phyloP scores from a whole-genome alignment of 1,140 invertebrate genomes.

The Maniola jurtina region DNA sequence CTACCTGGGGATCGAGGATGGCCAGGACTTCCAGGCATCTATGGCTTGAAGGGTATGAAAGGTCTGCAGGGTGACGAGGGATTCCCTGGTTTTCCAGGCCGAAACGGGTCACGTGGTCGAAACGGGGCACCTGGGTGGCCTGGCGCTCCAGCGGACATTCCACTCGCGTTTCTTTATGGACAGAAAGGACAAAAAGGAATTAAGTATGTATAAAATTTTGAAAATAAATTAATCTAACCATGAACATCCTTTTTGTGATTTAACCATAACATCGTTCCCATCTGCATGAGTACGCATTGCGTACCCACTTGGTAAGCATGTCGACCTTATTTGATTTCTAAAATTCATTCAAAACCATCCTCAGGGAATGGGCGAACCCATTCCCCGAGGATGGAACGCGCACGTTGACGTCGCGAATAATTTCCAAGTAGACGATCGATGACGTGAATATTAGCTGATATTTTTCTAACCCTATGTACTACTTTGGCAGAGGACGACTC shows the following conservation, averaged over 20 bases:
- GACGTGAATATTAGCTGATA: too few relatives aligned
- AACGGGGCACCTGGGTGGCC: constrained; percentile 81
- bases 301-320: too few relatives aligned
- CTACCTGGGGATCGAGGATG: constrained; percentile 83
- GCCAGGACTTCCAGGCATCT: constrained; percentile 77
- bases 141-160: constrained; percentile 42
- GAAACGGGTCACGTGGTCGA: constrained; percentile 64
- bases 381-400: too few relatives aligned
- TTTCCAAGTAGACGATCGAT: too few relatives aligned
- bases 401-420: too few relatives aligned
- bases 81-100: constrained; percentile 79
- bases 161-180: constrained; percentile 47
- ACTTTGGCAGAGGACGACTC: constrained; percentile 49
- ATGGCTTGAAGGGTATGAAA: constrained; percentile 79
- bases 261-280: too few relatives aligned
- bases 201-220: constrained; percentile 42
- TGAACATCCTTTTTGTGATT: too few relatives aligned
- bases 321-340: too few relatives aligned
- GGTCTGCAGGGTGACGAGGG: constrained; percentile 84
- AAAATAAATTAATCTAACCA: neutral
- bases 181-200: constrained; percentile 56
- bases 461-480: neutral
- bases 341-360: too few relatives aligned
- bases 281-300: too few relatives aligned
- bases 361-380: too few relatives aligned